Conservation (phyloP, 2,888 invertebrate genomes). For the Acanthoscelides obtectus region DNA sequence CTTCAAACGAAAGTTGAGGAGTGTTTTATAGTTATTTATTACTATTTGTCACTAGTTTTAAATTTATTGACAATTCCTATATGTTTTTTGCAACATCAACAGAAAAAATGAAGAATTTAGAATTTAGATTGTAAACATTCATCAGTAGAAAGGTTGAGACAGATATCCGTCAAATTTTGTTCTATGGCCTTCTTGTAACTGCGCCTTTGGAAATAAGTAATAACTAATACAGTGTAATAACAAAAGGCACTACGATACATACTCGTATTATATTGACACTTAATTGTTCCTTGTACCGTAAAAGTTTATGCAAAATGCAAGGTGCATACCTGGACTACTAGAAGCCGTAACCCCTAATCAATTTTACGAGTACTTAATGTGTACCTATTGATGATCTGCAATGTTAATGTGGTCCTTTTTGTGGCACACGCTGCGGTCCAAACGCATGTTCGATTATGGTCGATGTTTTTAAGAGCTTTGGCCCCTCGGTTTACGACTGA, state of each 20-base stretch:
- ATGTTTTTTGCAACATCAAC: no score
- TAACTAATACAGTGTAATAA: neutral
- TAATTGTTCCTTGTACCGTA: neutral
- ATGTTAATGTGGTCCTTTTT: neutral
- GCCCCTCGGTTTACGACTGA: neutral
- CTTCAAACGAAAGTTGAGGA: no score
- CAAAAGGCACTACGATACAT: neutral
- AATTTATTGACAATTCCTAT: no score
- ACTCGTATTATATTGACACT: neutral
- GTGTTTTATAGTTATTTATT: no score
- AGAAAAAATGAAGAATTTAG: no score
- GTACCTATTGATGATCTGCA: neutral
- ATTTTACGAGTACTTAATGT: neutral
- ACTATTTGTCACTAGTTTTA: no score
- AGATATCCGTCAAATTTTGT: no score
- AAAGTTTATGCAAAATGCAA: neutral
- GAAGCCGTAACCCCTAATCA: neutral
- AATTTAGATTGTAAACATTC: no score
- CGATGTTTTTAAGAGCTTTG: neutral
- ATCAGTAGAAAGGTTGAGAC: no score
- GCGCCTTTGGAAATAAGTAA: no score
- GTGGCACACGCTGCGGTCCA: neutral
- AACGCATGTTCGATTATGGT: neutral
- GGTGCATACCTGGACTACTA: neutral
- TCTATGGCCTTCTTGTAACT: no score